Base-by-base conservation (phyloP, 1,140 invertebrate species). In the Cherax destructor region DNA sequence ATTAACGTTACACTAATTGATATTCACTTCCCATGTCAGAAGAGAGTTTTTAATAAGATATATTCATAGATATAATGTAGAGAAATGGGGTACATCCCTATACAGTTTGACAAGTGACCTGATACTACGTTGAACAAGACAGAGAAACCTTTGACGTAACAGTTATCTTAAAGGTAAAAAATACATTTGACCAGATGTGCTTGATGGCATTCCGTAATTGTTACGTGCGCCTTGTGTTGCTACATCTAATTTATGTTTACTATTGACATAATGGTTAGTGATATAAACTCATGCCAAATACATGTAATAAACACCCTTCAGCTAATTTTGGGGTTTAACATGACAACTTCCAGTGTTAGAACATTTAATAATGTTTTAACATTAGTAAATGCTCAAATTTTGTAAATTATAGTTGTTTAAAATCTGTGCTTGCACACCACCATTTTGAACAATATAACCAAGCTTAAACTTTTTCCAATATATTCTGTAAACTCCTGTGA, bases 361-460 rank as follows among this genome's bases (percentile, higher is more conserved):
- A 41, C 30, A 41, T 41, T 41, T 41, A 41, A 41, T 41, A 41
- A 30, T 74, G 69, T 7, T 74, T 74, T 5, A 74, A 74, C 69
- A 74, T 74, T 74, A 74, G 7, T 65, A 65, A 41, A 65, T 65
- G 69, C 69, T 74, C 69, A 74, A 74, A 74, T 74, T 74, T 74
- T 74, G n/a, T 74, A 74, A 74, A 74, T 65, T 18, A 16, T 21
- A 65, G 18, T 21, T 74, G 24, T 74, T 74, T 74, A 30, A 30
- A 30, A 74, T 30, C 18, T 74, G 69, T 74, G 11, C 30, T 0
- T 21, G 5, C 69, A 74, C 24, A 74, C 24, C 21, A 21, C n/a
- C 5, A 18, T 69, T 24, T 74, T 30, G 69, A 74, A 74, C 69
- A 74, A 74, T 74, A 11, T 74, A 24, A 21, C 24, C 69, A 30